Percentiles rank a stretch among this genome's conserved stretches.
Conservation (phyloP, 2,888 invertebrate species). For the Nymphalis polychloros region DNA sequence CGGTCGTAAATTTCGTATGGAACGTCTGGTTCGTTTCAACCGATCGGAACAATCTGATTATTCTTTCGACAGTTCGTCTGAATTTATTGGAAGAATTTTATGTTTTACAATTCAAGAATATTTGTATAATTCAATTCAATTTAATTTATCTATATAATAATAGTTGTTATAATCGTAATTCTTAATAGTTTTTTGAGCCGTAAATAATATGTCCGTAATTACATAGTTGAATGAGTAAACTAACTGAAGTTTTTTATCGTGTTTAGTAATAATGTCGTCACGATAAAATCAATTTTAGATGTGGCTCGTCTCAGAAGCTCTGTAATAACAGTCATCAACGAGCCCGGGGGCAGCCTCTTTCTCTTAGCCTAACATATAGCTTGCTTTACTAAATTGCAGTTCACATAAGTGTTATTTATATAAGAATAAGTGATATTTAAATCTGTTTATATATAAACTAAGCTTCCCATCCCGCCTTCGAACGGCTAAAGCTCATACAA, state of each 20-base stretch:
- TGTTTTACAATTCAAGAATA: conserved; percentile 27
- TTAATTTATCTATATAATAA: conserved; percentile 30
- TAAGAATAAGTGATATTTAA: too few relatives aligned
- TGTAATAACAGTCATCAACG: conserved; percentile 65
- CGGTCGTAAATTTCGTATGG: conserved; percentile 69
- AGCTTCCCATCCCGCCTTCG: too few relatives aligned
- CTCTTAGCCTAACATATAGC: conserved; percentile 21
- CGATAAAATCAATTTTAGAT: conserved; percentile 74
- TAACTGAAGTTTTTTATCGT: conserved; percentile 30
- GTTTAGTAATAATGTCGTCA: conserved; percentile 66
- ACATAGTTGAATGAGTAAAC: conserved; percentile 42
- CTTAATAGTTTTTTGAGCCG: conserved; percentile 57
- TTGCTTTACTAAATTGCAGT: conserved; percentile 8
- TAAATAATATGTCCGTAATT: conserved; percentile 56
- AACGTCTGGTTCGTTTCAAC: conserved; percentile 70
- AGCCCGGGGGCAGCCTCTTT: conserved; percentile 42
- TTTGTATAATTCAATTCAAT: conserved; percentile 26
- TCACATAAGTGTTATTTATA: not conserved
- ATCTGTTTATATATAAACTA: too few relatives aligned
- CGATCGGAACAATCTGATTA: conserved; percentile 66
- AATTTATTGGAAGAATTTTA: conserved; percentile 34
- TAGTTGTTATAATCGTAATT: conserved; percentile 25
- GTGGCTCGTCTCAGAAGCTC: conserved; percentile 63
- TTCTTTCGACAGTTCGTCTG: conserved; percentile 62
- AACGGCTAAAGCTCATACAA: too few relatives aligned